Conservation (phyloP, 2,797 vertebrate species). For the Kryptopterus vitreolus region DNA sequence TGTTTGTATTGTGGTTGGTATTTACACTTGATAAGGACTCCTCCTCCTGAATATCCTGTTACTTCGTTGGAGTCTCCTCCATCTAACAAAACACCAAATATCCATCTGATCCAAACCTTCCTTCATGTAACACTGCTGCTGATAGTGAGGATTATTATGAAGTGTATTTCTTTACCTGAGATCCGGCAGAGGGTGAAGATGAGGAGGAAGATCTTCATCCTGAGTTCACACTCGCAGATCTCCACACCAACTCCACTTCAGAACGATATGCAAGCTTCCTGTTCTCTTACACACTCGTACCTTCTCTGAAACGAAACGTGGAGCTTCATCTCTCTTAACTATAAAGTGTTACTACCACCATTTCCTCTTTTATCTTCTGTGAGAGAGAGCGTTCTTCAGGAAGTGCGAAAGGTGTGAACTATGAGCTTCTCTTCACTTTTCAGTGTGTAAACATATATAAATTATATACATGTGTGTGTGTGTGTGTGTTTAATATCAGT, state of each 20-base stretch:
- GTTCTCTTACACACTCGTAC: not conserved
- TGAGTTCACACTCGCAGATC: not conserved
- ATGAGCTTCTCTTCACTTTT: too few species aligned
- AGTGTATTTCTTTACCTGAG: too few species aligned
- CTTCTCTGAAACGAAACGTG: too few species aligned
- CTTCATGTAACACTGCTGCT: too few species aligned
- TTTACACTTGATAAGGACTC: not conserved
- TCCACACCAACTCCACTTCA: not conserved
- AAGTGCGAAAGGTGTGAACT: too few species aligned
- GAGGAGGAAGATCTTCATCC: not conserved
- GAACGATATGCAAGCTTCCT: constrained; percentile 3
- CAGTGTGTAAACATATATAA: not conserved
- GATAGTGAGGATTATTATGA: too few species aligned
- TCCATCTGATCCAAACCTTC: not conserved
- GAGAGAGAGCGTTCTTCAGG: too few species aligned
- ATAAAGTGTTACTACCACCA: too few species aligned
- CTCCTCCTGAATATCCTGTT: too few species aligned
- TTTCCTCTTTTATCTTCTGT: too few species aligned
- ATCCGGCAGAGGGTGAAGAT: not conserved
- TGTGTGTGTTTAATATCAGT: not conserved
- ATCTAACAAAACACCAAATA: not conserved
- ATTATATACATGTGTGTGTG: not conserved
- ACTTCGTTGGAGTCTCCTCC: not conserved
- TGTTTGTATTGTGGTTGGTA: not conserved
- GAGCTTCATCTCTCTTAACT: too few species aligned